These are phyloP conservation scores for Epinephelus moara DNA, from an alignment of 2,113 vertebrate genomes.

Conservation along the genomic window DNA sequence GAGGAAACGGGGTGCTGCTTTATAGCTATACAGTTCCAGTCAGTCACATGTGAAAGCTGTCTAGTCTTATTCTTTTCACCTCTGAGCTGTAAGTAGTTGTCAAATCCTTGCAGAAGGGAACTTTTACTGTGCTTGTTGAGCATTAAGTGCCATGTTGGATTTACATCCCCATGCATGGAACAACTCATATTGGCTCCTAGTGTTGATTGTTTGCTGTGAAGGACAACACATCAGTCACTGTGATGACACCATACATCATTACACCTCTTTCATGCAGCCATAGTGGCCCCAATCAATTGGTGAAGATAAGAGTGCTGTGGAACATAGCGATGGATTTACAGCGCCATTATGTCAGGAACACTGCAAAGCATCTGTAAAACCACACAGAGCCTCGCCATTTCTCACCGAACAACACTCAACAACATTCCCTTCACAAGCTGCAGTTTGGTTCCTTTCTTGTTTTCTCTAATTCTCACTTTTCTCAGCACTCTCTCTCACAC, in stretches of 20 bases:
- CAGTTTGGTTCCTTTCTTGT: not conserved
- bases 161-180: constrained; percentile 41
- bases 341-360: constrained; percentile 35
- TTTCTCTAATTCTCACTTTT: constrained; percentile 6
- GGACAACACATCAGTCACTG: constrained; percentile 52
- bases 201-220: constrained; percentile 41
- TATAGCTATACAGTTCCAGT: not conserved
- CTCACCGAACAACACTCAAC: not conserved
- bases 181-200: constrained; percentile 9
- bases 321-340: constrained; percentile 44
- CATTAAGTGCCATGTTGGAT: constrained; percentile 41
- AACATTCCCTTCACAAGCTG: not conserved
- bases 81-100: not conserved
- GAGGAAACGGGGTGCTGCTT: not conserved
- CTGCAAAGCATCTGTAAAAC: constrained; percentile 27
- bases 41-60: not conserved
- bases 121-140: constrained; percentile 30
- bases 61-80: not conserved
- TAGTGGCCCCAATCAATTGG: constrained; percentile 38
- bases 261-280: constrained; percentile 1
- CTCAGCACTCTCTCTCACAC: not conserved
- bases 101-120: not conserved
- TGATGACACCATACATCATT: constrained; percentile 53
- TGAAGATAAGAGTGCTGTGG: constrained; percentile 29
- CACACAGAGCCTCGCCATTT: not conserved